These are phyloP conservation scores for Trididemnum clinides DNA, from an alignment of 23 tunicate genomes.

Conservation along the genomic window DNA sequence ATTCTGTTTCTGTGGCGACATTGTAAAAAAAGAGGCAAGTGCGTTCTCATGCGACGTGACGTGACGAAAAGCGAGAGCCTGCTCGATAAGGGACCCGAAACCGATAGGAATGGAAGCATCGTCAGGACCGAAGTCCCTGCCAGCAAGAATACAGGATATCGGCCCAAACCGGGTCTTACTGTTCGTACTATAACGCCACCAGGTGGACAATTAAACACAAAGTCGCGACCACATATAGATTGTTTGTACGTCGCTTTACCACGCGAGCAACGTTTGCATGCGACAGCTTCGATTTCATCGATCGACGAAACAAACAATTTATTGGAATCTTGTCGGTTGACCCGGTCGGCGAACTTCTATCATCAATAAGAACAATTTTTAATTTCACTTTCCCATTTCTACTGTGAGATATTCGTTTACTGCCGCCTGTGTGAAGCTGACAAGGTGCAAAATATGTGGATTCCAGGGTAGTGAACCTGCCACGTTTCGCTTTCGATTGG, in stretches of 20 bases:
- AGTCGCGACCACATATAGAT: constrained; percentile 10
- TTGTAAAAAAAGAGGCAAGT: constrained; percentile 3
- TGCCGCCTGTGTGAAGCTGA: too few relatives aligned
- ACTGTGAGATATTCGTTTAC: background rate
- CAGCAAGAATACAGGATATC: background rate
- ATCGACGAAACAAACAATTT: constrained; percentile 6
- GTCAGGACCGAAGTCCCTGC: background rate
- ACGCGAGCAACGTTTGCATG: background rate
- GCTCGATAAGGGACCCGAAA: background rate
- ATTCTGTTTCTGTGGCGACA: constrained; percentile 38
- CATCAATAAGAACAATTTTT: background rate
- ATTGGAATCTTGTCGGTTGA: background rate
- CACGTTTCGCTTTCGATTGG: too few relatives aligned
- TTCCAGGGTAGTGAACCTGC: too few relatives aligned
- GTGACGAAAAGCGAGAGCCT: background rate
- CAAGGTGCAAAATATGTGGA: too few relatives aligned
- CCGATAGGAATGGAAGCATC: background rate
- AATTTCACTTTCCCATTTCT: background rate
- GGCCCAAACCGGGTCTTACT: constrained; percentile 37
- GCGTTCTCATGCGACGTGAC: background rate
- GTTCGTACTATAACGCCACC: constrained; percentile 36
- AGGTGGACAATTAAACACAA: background rate
- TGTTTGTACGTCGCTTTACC: constrained; percentile 60
- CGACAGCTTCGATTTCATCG: background rate
- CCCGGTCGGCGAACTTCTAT: background rate